These are phyloP conservation scores for Parazoanthus darwini DNA, from an alignment of 92 coral and sea anemone genomes.

Conservation along the genomic window DNA sequence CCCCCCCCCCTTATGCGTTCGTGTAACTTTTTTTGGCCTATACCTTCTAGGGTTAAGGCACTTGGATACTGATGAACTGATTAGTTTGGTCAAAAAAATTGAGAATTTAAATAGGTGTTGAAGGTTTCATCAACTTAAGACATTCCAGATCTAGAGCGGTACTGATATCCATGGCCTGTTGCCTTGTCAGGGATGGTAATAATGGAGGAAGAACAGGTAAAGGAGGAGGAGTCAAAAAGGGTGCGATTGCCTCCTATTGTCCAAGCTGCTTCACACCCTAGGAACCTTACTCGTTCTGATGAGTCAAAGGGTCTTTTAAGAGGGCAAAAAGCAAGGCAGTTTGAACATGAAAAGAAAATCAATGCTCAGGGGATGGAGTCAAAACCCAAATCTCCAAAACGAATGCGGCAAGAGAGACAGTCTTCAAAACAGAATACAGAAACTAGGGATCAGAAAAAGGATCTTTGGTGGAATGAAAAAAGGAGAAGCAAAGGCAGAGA, in stretches of 20 bases:
- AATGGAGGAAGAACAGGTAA: slow-evolving; percentile 11
- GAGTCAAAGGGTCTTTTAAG: slow-evolving; percentile 68
- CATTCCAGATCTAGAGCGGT: not conserved
- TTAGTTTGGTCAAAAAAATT: not conserved
- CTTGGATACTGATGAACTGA: not conserved
- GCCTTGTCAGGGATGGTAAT: slow-evolving; percentile 45
- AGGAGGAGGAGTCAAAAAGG: slow-evolving; percentile 52
- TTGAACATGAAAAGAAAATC: slow-evolving; percentile 68
- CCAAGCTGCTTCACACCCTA: slow-evolving; percentile 88
- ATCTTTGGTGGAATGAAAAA: slow-evolving; percentile 28
- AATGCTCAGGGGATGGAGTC: slow-evolving; percentile 43
- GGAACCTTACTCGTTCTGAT: slow-evolving; percentile 64
- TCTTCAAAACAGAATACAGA: not conserved
- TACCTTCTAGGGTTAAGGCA: not conserved
- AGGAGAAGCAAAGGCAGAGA: slow-evolving; percentile 23
- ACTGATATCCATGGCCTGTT: slow-evolving; percentile 46
- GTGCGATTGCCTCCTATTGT: slow-evolving; percentile 91
- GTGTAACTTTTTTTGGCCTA: not conserved
- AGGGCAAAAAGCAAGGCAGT: slow-evolving; percentile 86
- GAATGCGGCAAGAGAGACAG: slow-evolving; percentile 41
- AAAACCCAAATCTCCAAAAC: slow-evolving; percentile 52
- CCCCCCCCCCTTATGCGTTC: too few relatives aligned
- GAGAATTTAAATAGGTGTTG: not conserved
- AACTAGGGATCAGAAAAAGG: slow-evolving; percentile 9
- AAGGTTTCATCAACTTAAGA: not conserved